These are phyloP conservation scores for Graphium colonna DNA, from an alignment of 2,888 invertebrate genomes.

Conservation along the genomic window DNA sequence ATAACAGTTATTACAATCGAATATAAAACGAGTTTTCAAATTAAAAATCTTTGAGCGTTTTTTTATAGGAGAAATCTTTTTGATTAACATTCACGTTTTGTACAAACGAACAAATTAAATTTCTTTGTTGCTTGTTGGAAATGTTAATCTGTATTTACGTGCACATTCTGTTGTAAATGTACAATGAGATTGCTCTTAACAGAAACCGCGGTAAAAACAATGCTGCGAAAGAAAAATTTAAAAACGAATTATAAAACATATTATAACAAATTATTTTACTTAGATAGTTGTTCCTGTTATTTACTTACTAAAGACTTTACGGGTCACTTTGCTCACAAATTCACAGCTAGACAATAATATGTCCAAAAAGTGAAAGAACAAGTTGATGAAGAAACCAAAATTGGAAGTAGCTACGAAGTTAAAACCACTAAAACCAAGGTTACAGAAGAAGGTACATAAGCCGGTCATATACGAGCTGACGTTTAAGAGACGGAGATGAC, in stretches of 20 bases:
- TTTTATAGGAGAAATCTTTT: not conserved
- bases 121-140: not conserved
- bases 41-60: too few species aligned
- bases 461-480: slow-evolving; percentile 11
- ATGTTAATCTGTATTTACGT: not conserved
- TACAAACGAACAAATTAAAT: not conserved
- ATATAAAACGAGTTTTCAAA: too few species aligned
- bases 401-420: slow-evolving; percentile 24
- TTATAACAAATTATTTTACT: too few species aligned
- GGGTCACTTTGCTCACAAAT: too few species aligned
- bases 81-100: not conserved
- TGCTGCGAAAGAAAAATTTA: not conserved
- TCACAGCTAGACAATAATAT: too few species aligned
- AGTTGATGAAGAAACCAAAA: slow-evolving; percentile 28
- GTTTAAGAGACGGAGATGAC: slow-evolving; percentile 11
- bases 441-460: slow-evolving; percentile 26
- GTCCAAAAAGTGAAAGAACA: slow-evolving; percentile 33
- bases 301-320: too few species aligned
- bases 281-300: too few species aligned
- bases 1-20: too few species aligned
- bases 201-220: not conserved
- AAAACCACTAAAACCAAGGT: slow-evolving; percentile 23
- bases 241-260: not conserved
- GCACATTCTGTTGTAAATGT: not conserved
- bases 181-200: not conserved